Evolutionary conservation across 1,140 invertebrate species (phyloP).

Genomic region (Octopus sinensis): DNA sequence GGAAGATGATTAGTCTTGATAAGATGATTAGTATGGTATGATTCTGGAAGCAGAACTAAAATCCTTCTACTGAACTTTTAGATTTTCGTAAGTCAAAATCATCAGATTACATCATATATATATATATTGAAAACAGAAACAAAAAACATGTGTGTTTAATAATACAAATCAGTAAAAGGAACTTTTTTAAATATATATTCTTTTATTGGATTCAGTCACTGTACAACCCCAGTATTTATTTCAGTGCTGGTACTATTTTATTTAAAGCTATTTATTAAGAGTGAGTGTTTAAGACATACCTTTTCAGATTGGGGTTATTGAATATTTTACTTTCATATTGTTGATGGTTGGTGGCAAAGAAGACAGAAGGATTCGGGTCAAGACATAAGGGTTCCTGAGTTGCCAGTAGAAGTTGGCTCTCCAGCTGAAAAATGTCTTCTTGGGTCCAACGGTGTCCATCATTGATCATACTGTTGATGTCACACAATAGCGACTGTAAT

Average conservation of each 20-base stretch:
- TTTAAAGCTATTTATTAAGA: neutral
- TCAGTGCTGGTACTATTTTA: neutral
- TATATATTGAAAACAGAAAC: no score
- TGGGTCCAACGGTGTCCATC: conserved; percentile 69
- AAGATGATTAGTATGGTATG: no score
- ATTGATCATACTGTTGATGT: conserved; percentile 69
- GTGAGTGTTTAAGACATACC: neutral
- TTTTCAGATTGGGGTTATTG: conserved; percentile 62
- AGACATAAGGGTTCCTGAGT: conserved; percentile 81
- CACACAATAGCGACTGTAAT: conserved; percentile 71
- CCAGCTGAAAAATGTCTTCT: conserved; percentile 75
- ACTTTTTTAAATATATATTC: no score
- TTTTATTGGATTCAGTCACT: no score
- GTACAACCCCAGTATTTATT: neutral
- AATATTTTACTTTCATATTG: conserved; percentile 73
- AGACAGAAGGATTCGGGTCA: conserved; percentile 78
- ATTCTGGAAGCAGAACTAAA: no score
- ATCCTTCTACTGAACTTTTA: no score
- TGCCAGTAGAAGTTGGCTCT: conserved; percentile 78
- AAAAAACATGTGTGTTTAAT: no score
- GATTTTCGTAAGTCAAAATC: no score
- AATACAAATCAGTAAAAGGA: no score
- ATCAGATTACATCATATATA: no score
- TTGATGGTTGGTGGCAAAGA: conserved; percentile 70
- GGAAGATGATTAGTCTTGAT: no score